phyloP scores from a whole-genome alignment of 2,797 vertebrate species.

The Phataginus tetradactyla region DNA sequence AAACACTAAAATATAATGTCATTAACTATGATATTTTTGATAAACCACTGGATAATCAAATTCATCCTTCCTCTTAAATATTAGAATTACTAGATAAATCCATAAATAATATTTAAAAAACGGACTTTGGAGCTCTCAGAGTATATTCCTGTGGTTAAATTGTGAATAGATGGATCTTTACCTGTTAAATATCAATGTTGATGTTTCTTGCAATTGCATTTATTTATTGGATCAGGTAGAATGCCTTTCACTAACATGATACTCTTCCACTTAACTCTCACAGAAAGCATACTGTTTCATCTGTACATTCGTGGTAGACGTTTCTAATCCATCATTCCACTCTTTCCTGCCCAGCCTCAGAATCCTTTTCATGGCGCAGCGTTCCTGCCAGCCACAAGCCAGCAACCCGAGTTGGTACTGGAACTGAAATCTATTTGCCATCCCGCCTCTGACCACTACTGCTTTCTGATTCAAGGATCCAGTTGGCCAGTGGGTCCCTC shows the following conservation, averaged over 20 bases:
- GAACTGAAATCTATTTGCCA: background rate
- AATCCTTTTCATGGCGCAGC: rapidly evolving
- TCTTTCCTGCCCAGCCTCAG: background rate
- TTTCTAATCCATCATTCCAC: background rate
- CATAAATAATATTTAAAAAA: background rate
- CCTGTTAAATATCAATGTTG: background rate
- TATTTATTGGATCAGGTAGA: background rate
- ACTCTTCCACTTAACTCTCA: background rate
- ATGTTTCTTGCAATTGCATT: background rate
- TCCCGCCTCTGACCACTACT: background rate
- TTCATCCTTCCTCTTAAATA: conserved; percentile 1
- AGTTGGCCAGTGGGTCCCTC: background rate
- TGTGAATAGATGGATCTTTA: conserved; percentile 7
- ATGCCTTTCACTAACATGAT: background rate
- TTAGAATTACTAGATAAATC: background rate
- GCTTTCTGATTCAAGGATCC: background rate
- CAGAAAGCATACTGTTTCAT: background rate
- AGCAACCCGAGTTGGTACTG: background rate
- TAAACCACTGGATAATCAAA: background rate
- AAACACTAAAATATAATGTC: background rate
- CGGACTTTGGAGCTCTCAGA: background rate
- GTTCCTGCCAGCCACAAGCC: background rate
- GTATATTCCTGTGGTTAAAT: background rate
- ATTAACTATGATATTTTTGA: background rate
- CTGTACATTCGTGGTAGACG: background rate